A percentile compares a stretch with the other conserved stretches of the same genome.
phyloP scores from a whole-genome alignment of 2,113 vertebrate genomes.

The Brienomyrus brachyistius region DNA sequence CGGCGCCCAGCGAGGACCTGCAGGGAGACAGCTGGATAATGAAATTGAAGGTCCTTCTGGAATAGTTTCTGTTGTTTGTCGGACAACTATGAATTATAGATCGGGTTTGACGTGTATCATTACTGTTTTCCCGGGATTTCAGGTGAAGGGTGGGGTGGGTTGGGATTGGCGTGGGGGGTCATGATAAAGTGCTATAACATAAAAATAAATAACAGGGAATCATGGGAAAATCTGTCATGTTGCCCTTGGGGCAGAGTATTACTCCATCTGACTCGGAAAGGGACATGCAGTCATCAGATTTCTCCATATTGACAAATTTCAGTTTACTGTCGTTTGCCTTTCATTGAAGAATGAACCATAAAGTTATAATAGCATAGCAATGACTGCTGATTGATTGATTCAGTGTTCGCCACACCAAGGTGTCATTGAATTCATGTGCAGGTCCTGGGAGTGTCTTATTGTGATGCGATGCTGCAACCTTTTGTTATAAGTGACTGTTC shows the following conservation, averaged over 20 bases:
- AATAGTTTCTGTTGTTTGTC: conserved; percentile 33
- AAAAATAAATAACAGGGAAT: background rate
- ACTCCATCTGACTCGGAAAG: background rate
- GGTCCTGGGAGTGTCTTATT: background rate
- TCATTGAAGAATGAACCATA: background rate
- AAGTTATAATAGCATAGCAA: background rate
- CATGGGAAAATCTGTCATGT: background rate
- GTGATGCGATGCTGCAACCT: background rate
- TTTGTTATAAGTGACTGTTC: background rate
- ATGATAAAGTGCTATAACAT: background rate
- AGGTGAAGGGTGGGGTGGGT: background rate
- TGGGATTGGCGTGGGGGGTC: background rate
- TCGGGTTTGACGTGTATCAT: conserved; percentile 28
- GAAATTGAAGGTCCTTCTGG: conserved; percentile 28
- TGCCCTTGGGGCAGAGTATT: background rate
- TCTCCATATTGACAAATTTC: background rate
- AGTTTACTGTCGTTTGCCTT: background rate
- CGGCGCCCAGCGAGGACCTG: conserved; percentile 31
- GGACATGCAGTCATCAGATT: background rate
- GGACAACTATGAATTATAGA: conserved; percentile 39
- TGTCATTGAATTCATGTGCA: background rate
- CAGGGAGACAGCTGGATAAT: conserved; percentile 42
- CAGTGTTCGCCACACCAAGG: background rate
- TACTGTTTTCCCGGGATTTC: background rate
- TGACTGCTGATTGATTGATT: background rate